Conservation (phyloP, 1,140 invertebrate genomes). For the Rhagoletis pomonella region DNA sequence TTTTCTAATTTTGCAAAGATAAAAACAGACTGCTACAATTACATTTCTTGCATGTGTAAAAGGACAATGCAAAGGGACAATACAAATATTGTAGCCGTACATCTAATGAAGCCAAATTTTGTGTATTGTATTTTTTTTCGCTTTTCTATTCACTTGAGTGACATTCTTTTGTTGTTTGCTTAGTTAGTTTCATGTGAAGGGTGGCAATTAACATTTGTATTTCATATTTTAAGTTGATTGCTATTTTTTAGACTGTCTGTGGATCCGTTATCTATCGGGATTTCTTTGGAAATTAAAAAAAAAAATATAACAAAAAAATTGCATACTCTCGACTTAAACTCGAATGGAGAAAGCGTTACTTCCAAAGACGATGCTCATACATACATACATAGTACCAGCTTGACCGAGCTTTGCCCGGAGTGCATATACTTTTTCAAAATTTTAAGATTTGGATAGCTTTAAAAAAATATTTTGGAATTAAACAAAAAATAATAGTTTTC, state of each 20-base stretch:
- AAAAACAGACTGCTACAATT: conserved; percentile 36
- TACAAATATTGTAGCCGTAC: background rate
- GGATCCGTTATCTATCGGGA: background rate
- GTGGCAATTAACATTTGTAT: conserved; percentile 41
- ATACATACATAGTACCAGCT: no score
- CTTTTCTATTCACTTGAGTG: background rate
- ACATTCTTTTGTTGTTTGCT: conserved; percentile 29
- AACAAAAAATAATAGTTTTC: no score
- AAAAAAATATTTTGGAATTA: no score
- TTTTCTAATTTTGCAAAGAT: conserved; percentile 16
- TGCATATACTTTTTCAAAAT: no score
- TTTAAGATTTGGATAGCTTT: no score
- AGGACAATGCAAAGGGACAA: conserved; percentile 10
- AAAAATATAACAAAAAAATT: background rate
- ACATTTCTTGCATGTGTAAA: conserved; percentile 35
- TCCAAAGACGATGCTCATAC: no score
- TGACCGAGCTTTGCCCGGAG: no score
- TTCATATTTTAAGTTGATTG: conserved; percentile 44
- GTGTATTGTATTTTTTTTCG: background rate
- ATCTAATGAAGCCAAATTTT: conserved; percentile 36
- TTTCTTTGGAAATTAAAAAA: conserved; percentile 32
- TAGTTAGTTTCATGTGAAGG: background rate
- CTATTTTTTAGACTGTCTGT: background rate
- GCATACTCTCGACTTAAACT: background rate
- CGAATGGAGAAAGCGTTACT: no score